These are phyloP conservation scores for Petrocephalus schoutedeni DNA, from an alignment of 2,797 vertebrate genomes.

Conservation along the genomic window DNA sequence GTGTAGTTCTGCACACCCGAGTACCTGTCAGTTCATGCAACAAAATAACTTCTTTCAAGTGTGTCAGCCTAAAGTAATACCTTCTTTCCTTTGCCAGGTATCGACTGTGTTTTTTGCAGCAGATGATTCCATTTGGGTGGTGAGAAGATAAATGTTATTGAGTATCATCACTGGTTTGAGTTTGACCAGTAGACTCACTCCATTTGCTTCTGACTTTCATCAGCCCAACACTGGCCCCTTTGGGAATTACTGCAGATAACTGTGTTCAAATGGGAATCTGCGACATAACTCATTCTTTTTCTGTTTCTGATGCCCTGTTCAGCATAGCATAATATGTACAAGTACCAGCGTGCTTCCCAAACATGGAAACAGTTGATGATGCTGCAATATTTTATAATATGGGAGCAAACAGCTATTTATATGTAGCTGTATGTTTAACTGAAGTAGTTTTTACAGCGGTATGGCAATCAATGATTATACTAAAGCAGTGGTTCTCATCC, in stretches of 20 bases:
- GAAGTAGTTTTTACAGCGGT: not conserved
- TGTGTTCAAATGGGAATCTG: not conserved
- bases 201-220: not conserved
- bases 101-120: conserved; percentile 25
- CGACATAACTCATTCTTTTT: not conserved
- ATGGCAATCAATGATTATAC: not conserved
- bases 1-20: not conserved
- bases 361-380: not conserved
- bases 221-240: not conserved
- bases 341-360: not conserved
- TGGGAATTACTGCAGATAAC: not conserved
- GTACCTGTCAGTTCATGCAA: not conserved
- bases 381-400: not conserved
- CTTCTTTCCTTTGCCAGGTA: not conserved
- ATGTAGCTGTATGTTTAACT: not conserved
- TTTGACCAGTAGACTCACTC: not conserved
- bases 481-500: not conserved
- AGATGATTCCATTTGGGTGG: conserved; percentile 25
- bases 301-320: not conserved
- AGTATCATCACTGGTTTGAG: not conserved
- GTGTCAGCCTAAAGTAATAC: conserved; percentile 20
- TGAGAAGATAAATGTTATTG: not conserved
- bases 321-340: not conserved
- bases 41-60: conserved; percentile 17
- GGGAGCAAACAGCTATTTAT: not conserved